Percentiles rank a stretch among this genome's conserved stretches.
Evolutionary conservation across 1,140 invertebrate genomes (phyloP).

Genomic region (Drosophila grimshawi): DNA sequence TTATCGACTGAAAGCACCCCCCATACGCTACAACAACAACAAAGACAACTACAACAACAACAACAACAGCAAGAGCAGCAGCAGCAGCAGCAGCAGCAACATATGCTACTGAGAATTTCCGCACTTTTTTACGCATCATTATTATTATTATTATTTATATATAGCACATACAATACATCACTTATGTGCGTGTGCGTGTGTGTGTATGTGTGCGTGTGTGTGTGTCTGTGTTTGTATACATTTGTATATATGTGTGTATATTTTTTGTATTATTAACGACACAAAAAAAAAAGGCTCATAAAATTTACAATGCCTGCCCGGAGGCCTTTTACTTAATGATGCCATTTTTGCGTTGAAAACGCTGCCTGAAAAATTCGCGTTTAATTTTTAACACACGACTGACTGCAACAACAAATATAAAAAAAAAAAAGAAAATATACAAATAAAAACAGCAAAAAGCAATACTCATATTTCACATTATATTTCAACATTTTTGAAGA

Average conservation of each 20-base stretch:
- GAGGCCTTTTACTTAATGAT: constrained; percentile 80
- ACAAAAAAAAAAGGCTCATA: constrained; percentile 79
- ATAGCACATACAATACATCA: constrained; percentile 19
- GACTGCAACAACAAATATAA: constrained; percentile 68
- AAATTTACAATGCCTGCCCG: constrained; percentile 79
- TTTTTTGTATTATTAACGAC: constrained; percentile 77
- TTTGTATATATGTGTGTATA: constrained; percentile 20
- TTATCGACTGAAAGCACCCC: constrained; percentile 13
- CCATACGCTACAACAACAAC: not conserved
- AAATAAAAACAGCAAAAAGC: constrained; percentile 32
- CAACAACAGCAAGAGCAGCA: too few species aligned
- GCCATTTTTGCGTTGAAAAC: constrained; percentile 75
- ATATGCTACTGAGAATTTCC: constrained; percentile 68
- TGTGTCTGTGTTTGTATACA: constrained; percentile 1
- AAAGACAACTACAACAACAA: too few species aligned
- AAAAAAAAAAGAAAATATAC: constrained; percentile 39
- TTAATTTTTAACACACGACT: constrained; percentile 81
- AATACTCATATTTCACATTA: constrained; percentile 36
- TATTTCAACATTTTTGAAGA: constrained; percentile 23
- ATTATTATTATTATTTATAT: constrained; percentile 60
- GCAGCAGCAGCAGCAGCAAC: not conserved
- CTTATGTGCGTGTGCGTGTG: constrained; percentile 2
- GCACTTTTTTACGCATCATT: constrained; percentile 66
- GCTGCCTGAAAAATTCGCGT: constrained; percentile 76
- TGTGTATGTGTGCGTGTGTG: constrained; percentile 4